Percentiles rank a stretch among this genome's conserved stretches.
Evolutionary conservation across 2,888 invertebrate species (phyloP).

Genomic region (Fragum whitleyi): DNA sequence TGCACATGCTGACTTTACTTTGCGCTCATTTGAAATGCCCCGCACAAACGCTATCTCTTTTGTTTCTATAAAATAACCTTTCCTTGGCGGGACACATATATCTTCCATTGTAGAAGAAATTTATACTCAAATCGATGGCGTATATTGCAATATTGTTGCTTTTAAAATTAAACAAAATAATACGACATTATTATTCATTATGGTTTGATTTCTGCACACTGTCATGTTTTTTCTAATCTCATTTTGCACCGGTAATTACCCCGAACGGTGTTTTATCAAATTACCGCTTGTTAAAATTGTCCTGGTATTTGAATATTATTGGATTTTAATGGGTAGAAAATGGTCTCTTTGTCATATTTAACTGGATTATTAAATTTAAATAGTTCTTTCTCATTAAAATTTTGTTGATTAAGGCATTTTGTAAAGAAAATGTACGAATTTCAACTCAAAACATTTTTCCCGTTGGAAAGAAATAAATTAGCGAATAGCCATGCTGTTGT

Average conservation of each 20-base stretch:
- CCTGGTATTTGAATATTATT: background rate
- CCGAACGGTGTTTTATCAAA: constrained; percentile 4
- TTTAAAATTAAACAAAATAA: background rate
- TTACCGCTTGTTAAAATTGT: background rate
- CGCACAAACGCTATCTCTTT: too few relatives aligned
- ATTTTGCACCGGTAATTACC: background rate
- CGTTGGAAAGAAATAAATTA: too few relatives aligned
- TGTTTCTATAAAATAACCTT: too few relatives aligned
- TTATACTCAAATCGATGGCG: background rate
- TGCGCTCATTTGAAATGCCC: too few relatives aligned
- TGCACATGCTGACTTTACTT: too few relatives aligned
- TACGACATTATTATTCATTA: background rate
- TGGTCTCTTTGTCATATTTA: background rate
- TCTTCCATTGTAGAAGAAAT: background rate
- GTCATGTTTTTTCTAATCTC: background rate
- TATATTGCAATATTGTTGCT: background rate
- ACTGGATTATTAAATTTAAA: background rate
- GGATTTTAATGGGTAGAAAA: background rate
- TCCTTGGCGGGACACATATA: too few relatives aligned
- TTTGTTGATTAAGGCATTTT: background rate
- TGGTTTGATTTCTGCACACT: background rate
- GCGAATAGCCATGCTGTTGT: too few relatives aligned
- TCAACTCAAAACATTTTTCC: too few relatives aligned
- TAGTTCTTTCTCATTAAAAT: background rate
- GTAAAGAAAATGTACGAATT: background rate